Evolutionary conservation across 2,888 invertebrate genomes (phyloP), one percentile per base, ranked within the genome.

Genomic region (Latrodectus hesperus): DNA sequence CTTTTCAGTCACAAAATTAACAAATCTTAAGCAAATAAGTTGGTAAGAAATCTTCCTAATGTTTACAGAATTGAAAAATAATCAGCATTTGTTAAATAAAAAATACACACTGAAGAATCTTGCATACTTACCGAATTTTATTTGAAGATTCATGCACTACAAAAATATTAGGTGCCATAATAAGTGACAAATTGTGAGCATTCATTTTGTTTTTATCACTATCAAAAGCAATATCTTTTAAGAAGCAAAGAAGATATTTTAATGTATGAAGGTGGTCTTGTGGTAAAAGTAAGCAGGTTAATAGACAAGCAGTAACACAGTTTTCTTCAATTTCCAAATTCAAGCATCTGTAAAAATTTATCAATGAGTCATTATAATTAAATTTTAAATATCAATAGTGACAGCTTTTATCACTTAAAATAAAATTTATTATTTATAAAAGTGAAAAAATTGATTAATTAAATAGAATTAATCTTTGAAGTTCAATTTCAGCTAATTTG

Each of bases 121-220:
- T 12, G 68, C 26, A 38, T 71, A 53, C 53, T 0, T 91, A 90
- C 85, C 90, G 92, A 90, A 91, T 91, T 83, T 92, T 91, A 79
- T 92, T 91, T 55, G 90, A 91, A 74, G 91, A 91, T 89, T 95
- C 95, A 12, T 60, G 60, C 12, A 60, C n/a, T 60, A 96, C 96
- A 95, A 98, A 96, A 78, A 98, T 94, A 91, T 96, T 96, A 0
- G 97, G 97, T 0, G 96, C 95, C 92, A 98, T 93, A 52, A 97
- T 95, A 90, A 97, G 95, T 1, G 97, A 96, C 89, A 98, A 93
- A 93, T 98, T 98, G 78, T 95, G 95, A 0, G 95, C 93, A 90
- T 95, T 95, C 98, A 98, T 98, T 92, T 95, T 95, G 92, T 98
- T 98, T 75, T 94, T 93, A 75, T 94, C 93, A 77, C 95, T 94